These are phyloP conservation scores for Caenorhabditis macrosperma DNA, from an alignment of 2,888 invertebrate genomes.

Conservation along the genomic window DNA sequence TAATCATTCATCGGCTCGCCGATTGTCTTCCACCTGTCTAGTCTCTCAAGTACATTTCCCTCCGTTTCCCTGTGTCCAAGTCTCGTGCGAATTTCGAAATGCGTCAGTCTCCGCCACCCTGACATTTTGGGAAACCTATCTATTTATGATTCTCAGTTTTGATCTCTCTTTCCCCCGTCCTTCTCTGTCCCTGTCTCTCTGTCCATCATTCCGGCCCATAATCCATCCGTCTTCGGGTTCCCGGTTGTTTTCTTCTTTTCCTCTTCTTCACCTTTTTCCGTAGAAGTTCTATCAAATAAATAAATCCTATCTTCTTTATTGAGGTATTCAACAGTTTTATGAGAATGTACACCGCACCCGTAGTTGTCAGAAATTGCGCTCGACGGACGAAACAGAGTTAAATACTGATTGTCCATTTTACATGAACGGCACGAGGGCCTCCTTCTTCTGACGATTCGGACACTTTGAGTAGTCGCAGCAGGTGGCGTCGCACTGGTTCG, in stretches of 20 bases:
- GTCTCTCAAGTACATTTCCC: too few species aligned
- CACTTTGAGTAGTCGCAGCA: constrained; percentile 54
- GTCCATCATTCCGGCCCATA: constrained; percentile 43
- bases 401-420: neutral
- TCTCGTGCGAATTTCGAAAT: too few species aligned
- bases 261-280: neutral
- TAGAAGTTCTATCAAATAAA: neutral
- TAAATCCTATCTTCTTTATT: neutral
- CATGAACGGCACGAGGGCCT: constrained; percentile 43
- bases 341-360: neutral
- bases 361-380: too few species aligned
- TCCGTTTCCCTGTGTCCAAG: too few species aligned
- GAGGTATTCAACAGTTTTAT: constrained; percentile 1
- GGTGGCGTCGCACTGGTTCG: constrained; percentile 34
- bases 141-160: neutral
- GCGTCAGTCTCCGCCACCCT: too few species aligned
- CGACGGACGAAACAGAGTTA: neutral
- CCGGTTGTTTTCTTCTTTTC: constrained; percentile 17
- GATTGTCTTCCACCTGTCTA: neutral
- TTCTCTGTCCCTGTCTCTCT: neutral
- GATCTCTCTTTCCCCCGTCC: constrained; percentile 11
- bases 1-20: neutral
- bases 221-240: constrained; percentile 24
- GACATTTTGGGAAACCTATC: too few species aligned
- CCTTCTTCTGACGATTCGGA: constrained; percentile 38